Evolutionary conservation across 2,113 vertebrate species (phyloP), one percentile per base, ranked within the genome.

Genomic region (Limnothrissa miodon): DNA sequence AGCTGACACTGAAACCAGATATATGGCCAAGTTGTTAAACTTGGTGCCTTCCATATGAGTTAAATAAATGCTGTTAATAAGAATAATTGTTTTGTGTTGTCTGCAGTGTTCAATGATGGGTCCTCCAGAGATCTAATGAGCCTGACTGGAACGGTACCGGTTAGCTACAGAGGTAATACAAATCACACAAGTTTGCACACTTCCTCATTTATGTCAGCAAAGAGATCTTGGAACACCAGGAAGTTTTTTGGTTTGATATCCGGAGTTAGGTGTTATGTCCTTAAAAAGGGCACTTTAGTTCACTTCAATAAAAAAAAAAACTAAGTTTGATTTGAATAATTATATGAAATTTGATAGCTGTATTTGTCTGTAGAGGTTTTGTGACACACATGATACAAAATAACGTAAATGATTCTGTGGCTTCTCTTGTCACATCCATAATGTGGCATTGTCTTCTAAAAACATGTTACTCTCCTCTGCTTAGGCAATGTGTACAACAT

Each of bases 401-500:
- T 42, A 42, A n/a, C 6, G 2, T 42, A 42, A 42, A 42, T 42
- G 2, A 42, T 6, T 4, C 42, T 42, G 6, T 42, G 42, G 2
- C 6, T 42, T 2, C 42, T 42, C 42, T 4, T 42, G 42, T 42
- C 42, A 42, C 42, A 42, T 42, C 42, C 42, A 42, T 42, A 42
- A 42, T 42, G n/a, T 25, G 25, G 2, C 19, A n/a, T 9, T 62
- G 5, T 62, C 46, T 9, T 17, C 46, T 48, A n/a, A n/a, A n/a
- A n/a, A n/a, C n/a, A n/a, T n/a, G n/a, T n/a, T n/a, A 82, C 1
- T 4, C 3, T 66, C 0, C 81, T 87, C 86, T 81, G 86, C 78
- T 89, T 46, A 99, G 98, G 98, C 91, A 99, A 97, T 88, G 94
- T 94, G 25, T 99, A 99, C 86, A 99, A 99, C 93, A 99, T 99